These are phyloP conservation scores for Elysia chlorotica DNA, from an alignment of 1,140 invertebrate species.

Conservation along the genomic window DNA sequence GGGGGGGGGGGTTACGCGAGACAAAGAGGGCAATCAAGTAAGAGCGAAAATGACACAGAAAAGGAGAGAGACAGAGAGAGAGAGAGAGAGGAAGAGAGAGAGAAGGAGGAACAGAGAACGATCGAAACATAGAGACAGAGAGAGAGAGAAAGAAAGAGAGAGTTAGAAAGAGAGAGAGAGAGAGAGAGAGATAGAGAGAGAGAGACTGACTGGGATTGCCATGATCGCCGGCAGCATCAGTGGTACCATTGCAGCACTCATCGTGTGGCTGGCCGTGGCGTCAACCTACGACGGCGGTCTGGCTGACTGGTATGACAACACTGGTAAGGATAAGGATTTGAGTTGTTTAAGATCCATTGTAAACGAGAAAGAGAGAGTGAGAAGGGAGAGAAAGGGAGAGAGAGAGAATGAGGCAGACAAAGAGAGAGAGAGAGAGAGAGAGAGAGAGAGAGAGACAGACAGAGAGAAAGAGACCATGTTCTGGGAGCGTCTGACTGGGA, in stretches of 20 bases:
- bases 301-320: constrained; percentile 52
- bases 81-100: neutral
- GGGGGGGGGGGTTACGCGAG: neutral
- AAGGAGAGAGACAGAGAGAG: neutral
- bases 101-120: neutral
- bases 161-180: neutral
- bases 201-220: constrained; percentile 51
- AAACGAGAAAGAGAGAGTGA: too few relatives aligned
- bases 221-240: constrained; percentile 58
- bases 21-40: too few relatives aligned
- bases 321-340: constrained; percentile 36
- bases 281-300: constrained; percentile 55
- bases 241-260: constrained; percentile 53
- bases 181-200: constrained; percentile 29
- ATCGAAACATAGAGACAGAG: neutral
- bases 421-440: neutral
- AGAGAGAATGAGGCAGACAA: neutral
- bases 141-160: neutral
- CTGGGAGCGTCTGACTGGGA: constrained; percentile 58
- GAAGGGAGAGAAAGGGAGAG: neutral
- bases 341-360: neutral
- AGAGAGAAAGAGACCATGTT: constrained; percentile 42
- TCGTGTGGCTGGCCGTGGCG: constrained; percentile 57
- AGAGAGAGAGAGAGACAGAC: neutral
- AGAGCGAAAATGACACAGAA: neutral